phyloP scores from a whole-genome alignment of 64 coral and sea anemone species.

The Pocillopora damicornis region DNA sequence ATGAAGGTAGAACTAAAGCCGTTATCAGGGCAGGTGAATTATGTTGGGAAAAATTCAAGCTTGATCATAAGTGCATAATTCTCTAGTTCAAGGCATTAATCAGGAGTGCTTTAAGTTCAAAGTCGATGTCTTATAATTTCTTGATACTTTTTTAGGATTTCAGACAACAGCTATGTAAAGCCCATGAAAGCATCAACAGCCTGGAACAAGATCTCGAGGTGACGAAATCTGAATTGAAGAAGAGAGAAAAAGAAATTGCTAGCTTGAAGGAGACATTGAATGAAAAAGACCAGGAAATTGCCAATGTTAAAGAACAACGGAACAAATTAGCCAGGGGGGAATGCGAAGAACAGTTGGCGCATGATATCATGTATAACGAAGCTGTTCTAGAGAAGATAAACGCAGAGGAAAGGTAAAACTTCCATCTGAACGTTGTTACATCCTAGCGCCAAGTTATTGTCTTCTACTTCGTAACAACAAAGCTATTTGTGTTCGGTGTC shows the following conservation, averaged over 20 bases:
- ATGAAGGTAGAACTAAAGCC: too few relatives aligned
- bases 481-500: not conserved
- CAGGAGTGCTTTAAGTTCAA: too few relatives aligned
- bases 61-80: too few relatives aligned
- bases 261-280: constrained; percentile 36
- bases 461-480: too few relatives aligned
- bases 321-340: constrained; percentile 48
- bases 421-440: too few relatives aligned
- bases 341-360: constrained; percentile 46
- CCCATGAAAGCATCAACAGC: constrained; percentile 46
- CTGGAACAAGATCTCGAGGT: constrained; percentile 40
- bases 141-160: not conserved
- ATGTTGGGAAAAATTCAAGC: too few relatives aligned
- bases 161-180: constrained; percentile 54
- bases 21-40: too few relatives aligned
- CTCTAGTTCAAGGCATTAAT: too few relatives aligned
- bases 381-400: constrained; percentile 57
- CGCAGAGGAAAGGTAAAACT: constrained; percentile 64
- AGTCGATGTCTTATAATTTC: not conserved
- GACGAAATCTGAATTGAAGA: constrained; percentile 33
- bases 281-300: constrained; percentile 36
- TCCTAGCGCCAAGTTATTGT: too few relatives aligned
- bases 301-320: constrained; percentile 57
- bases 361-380: constrained; percentile 67
- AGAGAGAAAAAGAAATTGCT: constrained; percentile 50